phyloP scores from a whole-genome alignment of 37 sponge, comb jelly and placozoan species.

The Oscarella lobularis region DNA sequence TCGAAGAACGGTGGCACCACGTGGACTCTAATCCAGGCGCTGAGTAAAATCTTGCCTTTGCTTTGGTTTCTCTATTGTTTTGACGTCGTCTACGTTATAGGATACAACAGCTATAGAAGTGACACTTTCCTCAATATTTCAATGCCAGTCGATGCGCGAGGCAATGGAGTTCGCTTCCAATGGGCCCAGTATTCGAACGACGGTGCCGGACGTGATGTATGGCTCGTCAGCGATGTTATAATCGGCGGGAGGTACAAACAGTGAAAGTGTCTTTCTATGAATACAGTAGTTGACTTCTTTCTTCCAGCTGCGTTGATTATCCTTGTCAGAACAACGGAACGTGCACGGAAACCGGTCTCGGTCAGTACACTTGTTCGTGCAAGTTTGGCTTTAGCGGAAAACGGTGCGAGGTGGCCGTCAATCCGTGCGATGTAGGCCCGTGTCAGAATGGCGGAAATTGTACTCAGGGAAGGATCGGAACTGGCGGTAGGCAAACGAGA shows the following conservation, averaged over 20 bases:
- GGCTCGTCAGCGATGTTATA: not conserved
- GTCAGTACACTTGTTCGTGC: not conserved
- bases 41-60: not conserved
- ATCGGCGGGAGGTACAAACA: not conserved
- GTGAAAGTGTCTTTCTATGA: no score
- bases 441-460: not conserved
- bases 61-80: not conserved
- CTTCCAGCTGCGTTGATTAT: not conserved
- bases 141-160: not conserved
- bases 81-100: not conserved
- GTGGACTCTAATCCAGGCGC: not conserved
- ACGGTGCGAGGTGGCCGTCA: not conserved
- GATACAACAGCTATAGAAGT: not conserved
- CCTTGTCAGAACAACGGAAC: not conserved
- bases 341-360: not conserved
- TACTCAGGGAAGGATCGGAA: not conserved
- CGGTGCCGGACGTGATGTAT: not conserved
- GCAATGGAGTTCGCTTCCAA: not conserved
- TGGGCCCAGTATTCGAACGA: not conserved
- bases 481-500: not conserved
- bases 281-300: no score
- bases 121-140: not conserved
- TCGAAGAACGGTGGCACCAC: conserved; percentile 4
- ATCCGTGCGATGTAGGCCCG: not conserved
- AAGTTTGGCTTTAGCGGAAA: not conserved